phyloP scores from a whole-genome alignment of 92 coral and sea anemone genomes.

The Phenganax stokvisi region DNA sequence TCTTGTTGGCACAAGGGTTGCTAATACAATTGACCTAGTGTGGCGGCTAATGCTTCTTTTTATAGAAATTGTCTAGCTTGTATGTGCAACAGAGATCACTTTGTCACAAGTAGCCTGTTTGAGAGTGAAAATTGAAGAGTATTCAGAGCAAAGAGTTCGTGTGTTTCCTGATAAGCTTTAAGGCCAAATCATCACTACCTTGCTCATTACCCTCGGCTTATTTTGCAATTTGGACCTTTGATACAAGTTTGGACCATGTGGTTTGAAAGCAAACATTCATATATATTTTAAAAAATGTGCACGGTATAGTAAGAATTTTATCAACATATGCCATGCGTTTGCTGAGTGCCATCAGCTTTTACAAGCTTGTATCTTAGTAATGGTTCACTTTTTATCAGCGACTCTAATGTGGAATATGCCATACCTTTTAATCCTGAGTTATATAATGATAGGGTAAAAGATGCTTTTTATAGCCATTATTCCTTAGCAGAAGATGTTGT shows the following conservation, averaged over 20 bases:
- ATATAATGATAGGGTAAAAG: background rate
- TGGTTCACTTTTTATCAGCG: background rate
- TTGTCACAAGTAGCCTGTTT: background rate
- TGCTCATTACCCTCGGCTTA: slow-evolving; percentile 54
- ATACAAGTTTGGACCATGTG: slow-evolving; percentile 55
- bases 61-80: background rate
- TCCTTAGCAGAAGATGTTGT: background rate
- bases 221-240: slow-evolving; percentile 57
- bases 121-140: background rate
- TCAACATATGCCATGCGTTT: background rate
- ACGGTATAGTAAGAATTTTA: background rate
- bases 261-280: slow-evolving; percentile 55
- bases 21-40: background rate
- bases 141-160: background rate
- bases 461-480: background rate
- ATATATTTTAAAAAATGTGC: slow-evolving; percentile 44
- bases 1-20: background rate
- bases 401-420: background rate
- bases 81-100: background rate
- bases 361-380: background rate
- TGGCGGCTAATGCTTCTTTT: background rate
- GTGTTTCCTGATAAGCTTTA: background rate
- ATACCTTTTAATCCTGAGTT: background rate
- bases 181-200: slow-evolving; percentile 59
- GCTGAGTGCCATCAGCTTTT: background rate